Evolutionary conservation across 2,888 invertebrate species (phyloP), one percentile per base, ranked within the genome.

Genomic region (Pyrocoelia pectoralis): DNA sequence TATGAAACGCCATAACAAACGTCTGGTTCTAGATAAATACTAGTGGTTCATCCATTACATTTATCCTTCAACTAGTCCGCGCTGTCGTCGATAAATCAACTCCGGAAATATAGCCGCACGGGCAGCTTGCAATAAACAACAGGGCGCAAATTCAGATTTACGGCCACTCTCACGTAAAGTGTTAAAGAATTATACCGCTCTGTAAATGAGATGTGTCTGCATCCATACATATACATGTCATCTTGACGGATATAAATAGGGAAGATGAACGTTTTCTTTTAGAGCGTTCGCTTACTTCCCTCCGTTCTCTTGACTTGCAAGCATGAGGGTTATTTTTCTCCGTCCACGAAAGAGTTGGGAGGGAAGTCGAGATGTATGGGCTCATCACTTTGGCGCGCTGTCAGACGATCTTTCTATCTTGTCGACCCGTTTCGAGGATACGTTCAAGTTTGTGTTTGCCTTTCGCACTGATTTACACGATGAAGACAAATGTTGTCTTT

Each of bases 191-290:
- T 83, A 84, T 83, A 82, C 82, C 76, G 74, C 77, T 74, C 79
- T 80, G 82, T 81, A 83, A 83, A 83, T 83, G 83, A 83, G 83
- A 83, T 83, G 83, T 84, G 83, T 83, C 82, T 82, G 73, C 76
- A 72, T 71, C 74, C 75, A 77, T 76, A 78, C 76, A 77, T 77
- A 78, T 78, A 78, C 77, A 78, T 77, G 78, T 79, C 79, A 78
- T 77, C 76, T 75, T 72, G 76, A 77, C 76, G 75, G 76, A 75
- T 77, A 80, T 79, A 80, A 80, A 79, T 80, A 76, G 77, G 73
- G 74, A 75, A 78, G 79, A 80, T 78, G 79, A 80, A 78, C 79
- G 78, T 76, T 76, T 74, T 76, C 76, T 74, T 76, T 75, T 75
- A 74, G 74, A 24, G 71, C 73, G 74, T 70, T 73, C 74, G 73